These are phyloP conservation scores for Sphenopsis melanotis DNA, from an alignment of 2,797 vertebrate genomes.

Conservation along the genomic window DNA sequence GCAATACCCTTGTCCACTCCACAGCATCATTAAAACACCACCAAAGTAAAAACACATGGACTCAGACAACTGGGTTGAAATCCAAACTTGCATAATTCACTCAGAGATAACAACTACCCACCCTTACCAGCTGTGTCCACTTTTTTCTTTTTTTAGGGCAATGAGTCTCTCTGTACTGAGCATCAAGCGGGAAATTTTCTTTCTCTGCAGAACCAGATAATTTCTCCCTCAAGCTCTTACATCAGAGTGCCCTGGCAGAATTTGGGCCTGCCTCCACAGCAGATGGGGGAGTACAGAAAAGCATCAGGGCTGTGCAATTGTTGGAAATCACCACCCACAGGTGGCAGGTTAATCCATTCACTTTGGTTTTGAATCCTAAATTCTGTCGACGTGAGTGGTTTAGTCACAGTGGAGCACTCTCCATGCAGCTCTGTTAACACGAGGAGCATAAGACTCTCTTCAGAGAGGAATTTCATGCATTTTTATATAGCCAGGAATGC, in stretches of 20 bases:
- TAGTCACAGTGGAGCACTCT: background rate
- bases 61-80: background rate
- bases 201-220: background rate
- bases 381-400: background rate
- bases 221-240: background rate
- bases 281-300: background rate
- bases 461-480: background rate
- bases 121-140: background rate
- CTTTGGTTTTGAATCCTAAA: background rate
- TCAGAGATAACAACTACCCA: accelerated
- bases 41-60: background rate
- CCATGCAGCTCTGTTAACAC: background rate
- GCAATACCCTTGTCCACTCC: background rate
- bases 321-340: background rate
- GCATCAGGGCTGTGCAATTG: background rate
- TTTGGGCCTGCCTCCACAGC: background rate
- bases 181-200: background rate
- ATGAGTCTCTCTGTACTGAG: accelerated
- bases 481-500: background rate
- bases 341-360: accelerated
- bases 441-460: background rate
- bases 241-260: background rate
- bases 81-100: background rate
- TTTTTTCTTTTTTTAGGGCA: background rate
- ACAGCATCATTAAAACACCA: background rate